Evolutionary conservation across 2,888 invertebrate species (phyloP), one percentile per base, ranked within the genome.

Genomic region (Drosophila affinis): DNA sequence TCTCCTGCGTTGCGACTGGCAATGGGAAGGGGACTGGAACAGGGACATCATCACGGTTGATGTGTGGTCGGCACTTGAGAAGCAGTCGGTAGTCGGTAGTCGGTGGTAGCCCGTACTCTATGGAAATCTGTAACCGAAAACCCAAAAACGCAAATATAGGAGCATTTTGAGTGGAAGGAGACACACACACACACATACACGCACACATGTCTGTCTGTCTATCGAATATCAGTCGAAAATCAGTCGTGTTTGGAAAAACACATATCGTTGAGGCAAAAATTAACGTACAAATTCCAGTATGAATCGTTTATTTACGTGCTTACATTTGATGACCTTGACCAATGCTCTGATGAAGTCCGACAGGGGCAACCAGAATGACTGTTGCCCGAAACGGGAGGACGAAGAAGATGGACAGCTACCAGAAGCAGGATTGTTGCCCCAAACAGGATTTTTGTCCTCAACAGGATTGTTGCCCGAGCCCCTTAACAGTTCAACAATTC

Each of bases 21-120:
- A 46, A 12, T 21, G 14, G 0, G 24, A 46, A 12, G 17, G 14
- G 0, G 24, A 24, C 14, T 32, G 14, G 48, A 21, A 39, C 47
- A 7, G 3, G 10, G 52, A 46, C 44, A 39, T 27, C 32, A 12
- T 44, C 47, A 55, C 53, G 75, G 75, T 24, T 76, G 46, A 62
- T 69, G 76, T 76, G 73, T 76, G 73, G 68, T 68, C 71, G 72
- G 24, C 55, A 73, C 72, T 72, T 73, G 72, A 72, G 54, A 44
- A n/a, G 14, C 65, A 17, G 52, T 68, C 29, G 34, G 55, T 32
- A 24, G 24, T 24, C 24, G 24, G 24, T 24, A 55, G 73, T 58
- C 72, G 46, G 72, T 64, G 24, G 24, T 24, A 55, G 73, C 65
- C 72, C 51, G 72, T 73, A 39, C 39, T 6, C 39, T 6, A 49